A percentile compares a stretch with the other conserved stretches of the same genome.
Evolutionary conservation across 2,113 vertebrate genomes (phyloP).

Genomic region (Psophia crepitans): DNA sequence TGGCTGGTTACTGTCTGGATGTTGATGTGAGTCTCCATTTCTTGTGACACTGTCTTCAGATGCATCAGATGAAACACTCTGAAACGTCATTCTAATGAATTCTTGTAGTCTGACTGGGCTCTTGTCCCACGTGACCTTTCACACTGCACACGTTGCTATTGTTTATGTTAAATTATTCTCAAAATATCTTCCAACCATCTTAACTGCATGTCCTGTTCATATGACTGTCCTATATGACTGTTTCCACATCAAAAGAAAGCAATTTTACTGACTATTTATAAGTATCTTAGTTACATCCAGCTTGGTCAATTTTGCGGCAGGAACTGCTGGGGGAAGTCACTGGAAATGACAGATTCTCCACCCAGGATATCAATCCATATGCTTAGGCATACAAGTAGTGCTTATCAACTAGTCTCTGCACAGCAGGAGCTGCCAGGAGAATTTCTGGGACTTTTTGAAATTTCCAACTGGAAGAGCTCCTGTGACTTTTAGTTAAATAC

Average conservation of each 20-base stretch:
- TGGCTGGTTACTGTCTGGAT: neutral
- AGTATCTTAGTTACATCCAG: neutral
- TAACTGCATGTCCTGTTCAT: neutral
- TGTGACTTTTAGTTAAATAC: neutral
- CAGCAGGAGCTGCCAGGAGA: slow-evolving; percentile 21
- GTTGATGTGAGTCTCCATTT: neutral
- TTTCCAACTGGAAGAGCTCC: neutral
- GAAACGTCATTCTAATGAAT: neutral
- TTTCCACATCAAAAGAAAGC: neutral
- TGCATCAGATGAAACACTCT: neutral
- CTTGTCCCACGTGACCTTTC: neutral
- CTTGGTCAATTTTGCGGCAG: neutral
- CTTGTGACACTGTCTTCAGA: neutral
- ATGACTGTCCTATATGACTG: neutral
- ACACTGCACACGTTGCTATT: neutral
- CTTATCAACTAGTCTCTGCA: neutral
- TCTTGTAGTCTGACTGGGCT: neutral
- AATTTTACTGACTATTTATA: neutral
- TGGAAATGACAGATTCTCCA: slow-evolving; percentile 30
- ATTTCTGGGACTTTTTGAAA: neutral
- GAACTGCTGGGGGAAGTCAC: neutral
- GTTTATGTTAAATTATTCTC: neutral
- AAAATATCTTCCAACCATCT: neutral
- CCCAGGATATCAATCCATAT: neutral
- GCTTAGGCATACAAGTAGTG: neutral